Percentiles rank a stretch among this genome's conserved stretches.
phyloP scores from a whole-genome alignment of 1,140 invertebrate genomes.

The Samia ricini region DNA sequence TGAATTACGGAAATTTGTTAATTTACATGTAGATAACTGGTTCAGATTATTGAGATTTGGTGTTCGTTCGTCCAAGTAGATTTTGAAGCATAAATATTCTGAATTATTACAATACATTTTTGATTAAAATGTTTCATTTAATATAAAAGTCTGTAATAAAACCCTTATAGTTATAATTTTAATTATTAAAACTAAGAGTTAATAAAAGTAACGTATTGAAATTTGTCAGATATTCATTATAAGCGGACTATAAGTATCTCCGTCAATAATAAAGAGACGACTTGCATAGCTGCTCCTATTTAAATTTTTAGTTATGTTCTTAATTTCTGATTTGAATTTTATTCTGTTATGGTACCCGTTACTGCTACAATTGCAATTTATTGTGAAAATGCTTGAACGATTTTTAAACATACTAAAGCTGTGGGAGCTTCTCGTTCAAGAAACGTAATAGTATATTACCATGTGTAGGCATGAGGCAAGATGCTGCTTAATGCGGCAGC shows the following conservation, averaged over 20 bases:
- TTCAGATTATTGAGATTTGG: too few relatives aligned
- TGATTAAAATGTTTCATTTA: too few relatives aligned
- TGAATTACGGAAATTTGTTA: too few relatives aligned
- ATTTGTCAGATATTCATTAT: conserved; percentile 44
- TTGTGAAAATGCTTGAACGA: conserved; percentile 42
- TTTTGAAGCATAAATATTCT: too few relatives aligned
- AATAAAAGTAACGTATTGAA: conserved; percentile 8
- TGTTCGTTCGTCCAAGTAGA: too few relatives aligned
- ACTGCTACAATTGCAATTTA: conserved; percentile 44
- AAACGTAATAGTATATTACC: conserved; percentile 17
- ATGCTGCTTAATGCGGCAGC: conserved; percentile 10
- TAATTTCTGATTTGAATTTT: conserved; percentile 38
- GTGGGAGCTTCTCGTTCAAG: conserved; percentile 16
- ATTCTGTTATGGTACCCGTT: conserved; percentile 62
- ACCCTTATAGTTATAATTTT: background rate
- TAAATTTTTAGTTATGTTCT: conserved; percentile 64
- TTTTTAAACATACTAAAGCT: conserved; percentile 27
- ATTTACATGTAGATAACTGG: too few relatives aligned
- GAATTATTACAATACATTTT: too few relatives aligned
- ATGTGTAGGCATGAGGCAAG: conserved; percentile 10
- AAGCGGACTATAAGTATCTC: conserved; percentile 15
- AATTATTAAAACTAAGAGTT: background rate
- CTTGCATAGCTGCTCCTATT: conserved; percentile 58
- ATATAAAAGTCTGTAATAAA: too few relatives aligned
- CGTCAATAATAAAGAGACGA: conserved; percentile 33